Evolutionary conservation across 2,888 invertebrate genomes (phyloP), one percentile per base, ranked within the genome.

Genomic region (Euproctis similis): DNA sequence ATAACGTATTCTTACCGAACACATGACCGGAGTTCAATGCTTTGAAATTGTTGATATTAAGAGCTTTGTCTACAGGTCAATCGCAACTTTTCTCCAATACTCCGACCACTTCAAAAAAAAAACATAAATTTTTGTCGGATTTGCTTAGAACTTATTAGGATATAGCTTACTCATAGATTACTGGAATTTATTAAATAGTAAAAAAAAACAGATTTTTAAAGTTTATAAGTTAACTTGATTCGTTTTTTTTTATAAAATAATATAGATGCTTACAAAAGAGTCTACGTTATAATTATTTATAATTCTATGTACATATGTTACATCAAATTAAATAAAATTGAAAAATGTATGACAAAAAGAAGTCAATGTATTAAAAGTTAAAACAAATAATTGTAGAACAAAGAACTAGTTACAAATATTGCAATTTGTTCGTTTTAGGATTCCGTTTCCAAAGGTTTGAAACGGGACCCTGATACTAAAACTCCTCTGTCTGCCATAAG

Each of bases 291-390:
- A 68, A 34, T 50, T 53, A 58, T 53, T 47, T 16, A 30, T n/a
- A n/a, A n/a, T 33, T 37, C 80, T 77, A 74, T 81, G 45, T 81
- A 82, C 76, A 76, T 78, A 78, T 78, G 57, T 67, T 76, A 77
- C 77, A 77, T n/a, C n/a, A n/a, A n/a, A n/a, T n/a, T n/a, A n/a
- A n/a, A n/a, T n/a, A n/a, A n/a, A n/a, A n/a, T n/a, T n/a, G n/a
- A n/a, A n/a, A n/a, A n/a, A n/a, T n/a, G n/a, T n/a, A n/a, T n/a
- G n/a, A n/a, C n/a, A n/a, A n/a, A n/a, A n/a, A n/a, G n/a, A n/a
- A n/a, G n/a, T n/a, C n/a, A n/a, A n/a, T n/a, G n/a, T n/a, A n/a
- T n/a, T n/a, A n/a, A n/a, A n/a, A n/a, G n/a, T n/a, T n/a, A n/a
- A n/a, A n/a, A n/a, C n/a, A n/a, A n/a, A n/a, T n/a, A n/a, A n/a